These are phyloP conservation scores for Phymastichus coffea DNA, from an alignment of 1,140 invertebrate genomes.

Conservation along the genomic window DNA sequence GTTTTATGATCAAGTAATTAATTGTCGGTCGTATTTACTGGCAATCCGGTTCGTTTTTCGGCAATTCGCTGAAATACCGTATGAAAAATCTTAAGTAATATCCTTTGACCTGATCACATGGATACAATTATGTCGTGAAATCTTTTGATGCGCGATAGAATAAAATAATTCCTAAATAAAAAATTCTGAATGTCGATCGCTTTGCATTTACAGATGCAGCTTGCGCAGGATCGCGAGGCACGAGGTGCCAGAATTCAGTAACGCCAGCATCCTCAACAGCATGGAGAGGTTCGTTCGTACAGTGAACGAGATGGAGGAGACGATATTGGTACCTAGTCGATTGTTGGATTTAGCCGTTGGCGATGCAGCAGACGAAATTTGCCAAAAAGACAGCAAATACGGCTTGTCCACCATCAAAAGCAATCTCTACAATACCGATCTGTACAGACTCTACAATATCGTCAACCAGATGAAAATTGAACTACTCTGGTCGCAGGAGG, in stretches of 20 bases:
- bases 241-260: constrained; percentile 79
- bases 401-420: constrained; percentile 52
- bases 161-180: no score
- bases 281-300: constrained; percentile 89
- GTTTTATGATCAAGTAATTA: no score
- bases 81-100: no score
- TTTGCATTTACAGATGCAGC: constrained; percentile 71
- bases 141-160: no score
- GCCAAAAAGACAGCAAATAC: constrained; percentile 43
- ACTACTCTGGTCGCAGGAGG: constrained; percentile 73
- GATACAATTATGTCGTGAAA: no score
- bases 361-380: constrained; percentile 56
- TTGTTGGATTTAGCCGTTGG: constrained; percentile 76
- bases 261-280: constrained; percentile 81
- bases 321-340: constrained; percentile 82
- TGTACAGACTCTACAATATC: constrained; percentile 83
- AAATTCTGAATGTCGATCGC: no score
- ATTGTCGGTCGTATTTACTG: no score
- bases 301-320: constrained; percentile 89
- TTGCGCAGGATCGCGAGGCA: constrained; percentile 70
- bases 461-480: constrained; percentile 83
- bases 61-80: no score
- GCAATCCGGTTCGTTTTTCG: no score
- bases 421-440: constrained; percentile 67
- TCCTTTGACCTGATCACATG: no score